Conservation (phyloP, 2,888 invertebrate genomes). For the Liposcelis brunnea region DNA sequence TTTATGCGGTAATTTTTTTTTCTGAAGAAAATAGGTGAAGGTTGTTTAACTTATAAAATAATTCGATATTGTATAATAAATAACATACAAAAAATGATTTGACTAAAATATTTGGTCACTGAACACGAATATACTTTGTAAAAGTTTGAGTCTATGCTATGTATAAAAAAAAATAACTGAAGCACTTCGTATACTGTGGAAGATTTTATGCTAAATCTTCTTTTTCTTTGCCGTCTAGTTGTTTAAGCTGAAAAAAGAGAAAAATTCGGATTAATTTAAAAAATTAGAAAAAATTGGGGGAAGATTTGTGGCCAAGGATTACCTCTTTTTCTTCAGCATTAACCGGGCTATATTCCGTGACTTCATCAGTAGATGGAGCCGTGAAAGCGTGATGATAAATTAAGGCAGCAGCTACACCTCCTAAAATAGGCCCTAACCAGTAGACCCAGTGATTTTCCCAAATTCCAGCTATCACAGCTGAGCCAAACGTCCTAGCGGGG, state of each 20-base stretch:
- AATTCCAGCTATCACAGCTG: constrained; percentile 55
- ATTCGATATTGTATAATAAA: constrained; percentile 2
- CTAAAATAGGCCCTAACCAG: constrained; percentile 75
- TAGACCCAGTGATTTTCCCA: constrained; percentile 81
- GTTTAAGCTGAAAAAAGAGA: constrained; percentile 28
- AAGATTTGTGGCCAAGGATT: no score
- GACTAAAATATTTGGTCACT: no score
- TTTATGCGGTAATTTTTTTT: neutral
- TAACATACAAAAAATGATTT: constrained; percentile 6
- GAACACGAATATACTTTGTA: neutral
- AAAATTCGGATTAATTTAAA: constrained; percentile 4
- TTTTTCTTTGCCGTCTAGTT: constrained; percentile 25
- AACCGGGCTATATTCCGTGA: constrained; percentile 25
- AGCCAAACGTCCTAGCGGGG: constrained; percentile 76
- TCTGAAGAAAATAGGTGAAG: neutral
- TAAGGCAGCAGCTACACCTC: constrained; percentile 59
- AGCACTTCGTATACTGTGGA: constrained; percentile 15
- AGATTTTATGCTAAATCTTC: constrained; percentile 25
- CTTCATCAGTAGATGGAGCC: constrained; percentile 24
- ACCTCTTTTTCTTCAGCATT: constrained; percentile 29
- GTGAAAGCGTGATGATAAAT: constrained; percentile 43
- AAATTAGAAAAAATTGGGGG: neutral
- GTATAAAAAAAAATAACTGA: constrained; percentile 8
- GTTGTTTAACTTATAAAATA: constrained; percentile 7
- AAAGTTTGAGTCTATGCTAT: neutral